Percentiles rank a stretch among this genome's conserved stretches.
phyloP scores from a whole-genome alignment of 1,140 invertebrate species.

The Hermetia illucens region DNA sequence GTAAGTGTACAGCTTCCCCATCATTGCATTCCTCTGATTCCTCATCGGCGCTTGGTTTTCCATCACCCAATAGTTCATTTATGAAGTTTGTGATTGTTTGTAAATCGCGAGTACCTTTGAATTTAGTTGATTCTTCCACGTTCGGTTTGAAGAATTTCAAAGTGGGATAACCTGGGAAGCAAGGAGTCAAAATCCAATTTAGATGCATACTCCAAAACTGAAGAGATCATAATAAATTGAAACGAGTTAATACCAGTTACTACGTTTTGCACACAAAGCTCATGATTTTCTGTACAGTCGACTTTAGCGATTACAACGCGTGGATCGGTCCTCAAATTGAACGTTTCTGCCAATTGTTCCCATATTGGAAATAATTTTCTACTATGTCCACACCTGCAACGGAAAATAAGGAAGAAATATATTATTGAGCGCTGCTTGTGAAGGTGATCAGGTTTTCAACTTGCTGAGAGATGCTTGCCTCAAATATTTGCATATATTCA shows the following conservation, averaged over 20 bases:
- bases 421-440: too few species aligned
- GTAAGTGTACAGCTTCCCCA: conserved; percentile 26
- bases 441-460: too few species aligned
- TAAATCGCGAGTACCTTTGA: conserved; percentile 54
- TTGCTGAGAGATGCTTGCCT: too few species aligned
- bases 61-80: conserved; percentile 45
- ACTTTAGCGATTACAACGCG: conserved; percentile 56
- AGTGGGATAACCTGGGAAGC: conserved; percentile 35
- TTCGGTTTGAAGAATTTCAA: conserved; percentile 60
- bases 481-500: too few species aligned
- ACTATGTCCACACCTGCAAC: conserved; percentile 54
- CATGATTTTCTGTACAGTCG: conserved; percentile 58
- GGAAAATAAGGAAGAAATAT: conserved; percentile 4
- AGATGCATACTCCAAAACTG: conserved; percentile 2
- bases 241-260: conserved; percentile 41
- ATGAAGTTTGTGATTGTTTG: conserved; percentile 57
- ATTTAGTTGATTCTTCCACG: conserved; percentile 40
- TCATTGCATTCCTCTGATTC: conserved; percentile 19
- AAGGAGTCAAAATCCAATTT: conserved; percentile 4
- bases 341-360: conserved; percentile 54
- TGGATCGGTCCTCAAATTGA: conserved; percentile 43
- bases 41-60: conserved; percentile 1
- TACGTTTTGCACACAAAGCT: conserved; percentile 54
- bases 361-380: conserved; percentile 51
- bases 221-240: conserved; percentile 1